Evolutionary conservation across 2,888 invertebrate species (phyloP).

Genomic region (Synergus laeviventris): DNA sequence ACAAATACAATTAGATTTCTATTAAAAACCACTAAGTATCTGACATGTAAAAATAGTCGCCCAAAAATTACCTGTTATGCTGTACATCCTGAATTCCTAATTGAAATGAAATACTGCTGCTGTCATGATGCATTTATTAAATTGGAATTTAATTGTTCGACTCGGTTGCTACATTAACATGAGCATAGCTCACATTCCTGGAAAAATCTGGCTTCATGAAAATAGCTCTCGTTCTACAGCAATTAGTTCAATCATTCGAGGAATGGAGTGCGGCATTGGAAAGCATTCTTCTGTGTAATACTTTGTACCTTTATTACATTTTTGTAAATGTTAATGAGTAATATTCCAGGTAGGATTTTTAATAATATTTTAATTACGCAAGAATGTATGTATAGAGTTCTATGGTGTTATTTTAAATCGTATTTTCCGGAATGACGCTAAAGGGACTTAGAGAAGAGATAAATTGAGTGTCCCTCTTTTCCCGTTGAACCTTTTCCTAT

Average conservation of each 20-base stretch:
- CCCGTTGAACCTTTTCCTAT: conserved; percentile 32
- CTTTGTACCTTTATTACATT: not conserved
- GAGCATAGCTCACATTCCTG: conserved; percentile 26
- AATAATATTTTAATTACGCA: too few species aligned
- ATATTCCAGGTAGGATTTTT: too few species aligned
- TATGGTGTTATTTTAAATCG: not conserved
- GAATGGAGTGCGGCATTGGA: not conserved
- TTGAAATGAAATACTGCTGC: conserved; percentile 64
- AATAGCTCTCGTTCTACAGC: conserved; percentile 10
- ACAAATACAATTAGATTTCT: not conserved
- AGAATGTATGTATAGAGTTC: not conserved
- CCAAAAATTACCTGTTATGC: conserved; percentile 44
- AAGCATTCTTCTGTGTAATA: conserved; percentile 13
- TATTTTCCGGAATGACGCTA: not conserved
- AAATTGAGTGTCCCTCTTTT: conserved; percentile 5
- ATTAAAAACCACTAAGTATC: not conserved
- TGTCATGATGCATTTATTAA: conserved; percentile 63
- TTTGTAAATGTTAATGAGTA: not conserved
- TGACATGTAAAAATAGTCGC: conserved; percentile 16
- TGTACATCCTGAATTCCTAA: conserved; percentile 62
- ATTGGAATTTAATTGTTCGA: conserved; percentile 69
- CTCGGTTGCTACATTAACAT: conserved; percentile 42
- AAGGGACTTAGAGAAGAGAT: not conserved
- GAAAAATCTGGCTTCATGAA: conserved; percentile 32
- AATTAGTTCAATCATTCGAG: conserved; percentile 34